Evolutionary conservation across 2,113 vertebrate genomes (phyloP).

Genomic region (Strigops habroptila): DNA sequence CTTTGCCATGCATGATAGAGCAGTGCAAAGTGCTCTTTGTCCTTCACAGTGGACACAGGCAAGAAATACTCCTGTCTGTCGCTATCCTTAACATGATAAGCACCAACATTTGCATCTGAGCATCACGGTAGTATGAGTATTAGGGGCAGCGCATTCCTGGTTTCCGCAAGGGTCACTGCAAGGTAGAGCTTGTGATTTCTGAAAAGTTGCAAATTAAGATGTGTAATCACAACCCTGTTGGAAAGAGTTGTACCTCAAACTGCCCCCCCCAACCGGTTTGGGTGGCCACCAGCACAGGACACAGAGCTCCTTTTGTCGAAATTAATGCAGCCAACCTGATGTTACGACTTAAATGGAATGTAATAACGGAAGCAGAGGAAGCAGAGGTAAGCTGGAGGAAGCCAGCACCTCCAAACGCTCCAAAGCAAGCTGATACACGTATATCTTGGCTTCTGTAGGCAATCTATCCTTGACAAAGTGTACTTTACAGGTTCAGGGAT

Average conservation of each 20-base stretch:
- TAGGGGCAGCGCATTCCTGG: background rate
- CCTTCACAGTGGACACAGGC: background rate
- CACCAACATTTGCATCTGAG: background rate
- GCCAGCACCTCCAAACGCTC: background rate
- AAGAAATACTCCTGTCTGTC: background rate
- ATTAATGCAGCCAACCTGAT: background rate
- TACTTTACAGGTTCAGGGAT: background rate
- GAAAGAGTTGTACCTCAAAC: background rate
- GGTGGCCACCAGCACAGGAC: background rate
- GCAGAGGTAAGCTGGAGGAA: accelerated
- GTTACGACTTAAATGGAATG: background rate
- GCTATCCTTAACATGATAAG: accelerated
- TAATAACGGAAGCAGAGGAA: accelerated
- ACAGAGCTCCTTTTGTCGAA: background rate
- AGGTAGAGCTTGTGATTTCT: background rate
- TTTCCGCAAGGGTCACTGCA: background rate
- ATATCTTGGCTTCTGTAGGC: background rate
- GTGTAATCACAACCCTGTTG: background rate
- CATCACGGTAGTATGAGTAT: background rate
- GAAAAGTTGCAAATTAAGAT: background rate
- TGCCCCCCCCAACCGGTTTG: background rate
- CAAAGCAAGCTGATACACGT: accelerated
- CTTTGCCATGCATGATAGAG: accelerated
- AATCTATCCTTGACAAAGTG: background rate
- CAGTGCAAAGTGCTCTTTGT: background rate